Evolutionary conservation across 2,888 invertebrate species (phyloP).

Genomic region (Conops quadrifasciatus): DNA sequence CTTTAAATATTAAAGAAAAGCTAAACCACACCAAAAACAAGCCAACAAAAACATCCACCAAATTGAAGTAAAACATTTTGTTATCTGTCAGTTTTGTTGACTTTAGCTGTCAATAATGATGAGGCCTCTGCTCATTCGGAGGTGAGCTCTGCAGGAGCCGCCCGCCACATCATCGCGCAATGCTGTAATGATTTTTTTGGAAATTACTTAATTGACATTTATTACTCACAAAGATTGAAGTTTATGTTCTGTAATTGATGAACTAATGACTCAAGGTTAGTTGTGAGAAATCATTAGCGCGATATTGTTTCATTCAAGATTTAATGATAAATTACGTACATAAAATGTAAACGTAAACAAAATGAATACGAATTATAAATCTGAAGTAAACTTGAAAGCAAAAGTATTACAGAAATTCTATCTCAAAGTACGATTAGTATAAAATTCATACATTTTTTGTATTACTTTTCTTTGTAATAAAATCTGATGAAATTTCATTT

Average conservation of each 20-base stretch:
- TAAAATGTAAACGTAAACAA: neutral
- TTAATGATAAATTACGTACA: neutral
- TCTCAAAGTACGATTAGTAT: too few species aligned
- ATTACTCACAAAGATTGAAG: neutral
- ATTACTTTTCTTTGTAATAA: too few species aligned
- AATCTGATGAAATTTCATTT: too few species aligned
- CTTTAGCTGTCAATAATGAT: constrained; percentile 26
- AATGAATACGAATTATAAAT: neutral
- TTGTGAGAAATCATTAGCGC: neutral
- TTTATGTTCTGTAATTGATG: neutral
- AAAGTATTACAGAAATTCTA: too few species aligned
- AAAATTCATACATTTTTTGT: too few species aligned
- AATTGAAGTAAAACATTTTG: constrained; percentile 28
- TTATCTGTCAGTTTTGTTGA: constrained; percentile 29
- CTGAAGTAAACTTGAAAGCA: too few species aligned
- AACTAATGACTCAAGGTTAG: neutral
- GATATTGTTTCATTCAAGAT: neutral
- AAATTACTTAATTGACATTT: too few species aligned
- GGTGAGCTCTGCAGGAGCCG: too few species aligned
- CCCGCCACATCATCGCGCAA: too few species aligned
- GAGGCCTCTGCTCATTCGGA: constrained; percentile 2
- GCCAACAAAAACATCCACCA: too few species aligned
- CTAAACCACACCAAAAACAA: constrained; percentile 1
- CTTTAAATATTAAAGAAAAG: constrained; percentile 10
- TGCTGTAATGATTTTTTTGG: too few species aligned